Base-by-base conservation (phyloP, 1,140 invertebrate genomes). In the Anastrepha ludens region DNA sequence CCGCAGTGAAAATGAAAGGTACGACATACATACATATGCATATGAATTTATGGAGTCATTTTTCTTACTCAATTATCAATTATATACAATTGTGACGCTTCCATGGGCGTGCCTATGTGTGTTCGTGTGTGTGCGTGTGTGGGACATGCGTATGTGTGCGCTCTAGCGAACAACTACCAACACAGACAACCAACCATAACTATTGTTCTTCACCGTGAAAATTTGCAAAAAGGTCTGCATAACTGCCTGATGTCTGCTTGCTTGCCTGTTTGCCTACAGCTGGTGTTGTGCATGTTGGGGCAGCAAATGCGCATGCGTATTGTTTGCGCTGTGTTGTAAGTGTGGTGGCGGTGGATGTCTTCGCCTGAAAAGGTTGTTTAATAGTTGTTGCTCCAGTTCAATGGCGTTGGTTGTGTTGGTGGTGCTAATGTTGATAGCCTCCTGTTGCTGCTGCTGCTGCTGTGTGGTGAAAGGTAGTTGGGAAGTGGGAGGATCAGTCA, bases 331-430 rank as follows among this genome's bases (percentile, higher is more conserved):
- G 7, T 86, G 87, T 86, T 86, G 87, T 85, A 50, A 41, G 70
- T 88, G 87, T 62, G 81, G 87, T 59, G 64, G 67, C 86, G 70
- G 88, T 86, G 88, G 88, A 89, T 91, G 91, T 89, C 89, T 90
- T 88, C 91, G 90, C 87, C 89, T 88, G 78, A 92, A 92, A 88
- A 92, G 90, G 88, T 90, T 91, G 86, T 87, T 92, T 90, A 92
- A 90, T 86, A 92, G 85, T 86, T 92, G 91, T 89, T 91, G 91
- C 89, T 92, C 91, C 88, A 91, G 87, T 86, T 91, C 90, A 70
- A 91, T 88, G 88, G 81, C 67, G 89, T 89, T 88, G 87, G 89
- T 85, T 91, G 88, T 85, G 89, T 90, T 87, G 90, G 90, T 90
- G 86, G 64, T 70, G 50, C 44, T 64, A 67, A 86, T 85, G 60